Conservation (phyloP, 2,113 vertebrate genomes). For the Hippocampus barbouri region DNA sequence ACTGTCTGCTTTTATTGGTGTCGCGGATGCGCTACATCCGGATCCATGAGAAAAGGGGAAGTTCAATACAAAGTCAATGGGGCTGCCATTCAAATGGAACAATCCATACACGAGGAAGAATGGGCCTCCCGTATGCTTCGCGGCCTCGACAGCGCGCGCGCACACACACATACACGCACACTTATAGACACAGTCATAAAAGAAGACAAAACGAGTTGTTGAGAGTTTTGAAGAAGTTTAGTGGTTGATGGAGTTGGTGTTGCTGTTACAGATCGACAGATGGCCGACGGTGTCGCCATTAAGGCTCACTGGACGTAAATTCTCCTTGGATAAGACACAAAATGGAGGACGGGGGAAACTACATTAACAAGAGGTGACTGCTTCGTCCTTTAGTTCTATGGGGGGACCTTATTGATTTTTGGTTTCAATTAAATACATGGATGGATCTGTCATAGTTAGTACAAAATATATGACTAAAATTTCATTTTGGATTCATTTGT, state of each 20-base stretch:
- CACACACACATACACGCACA: not conserved
- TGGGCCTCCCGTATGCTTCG: not conserved
- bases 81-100: constrained; percentile 74
- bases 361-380: no score
- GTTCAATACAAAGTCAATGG: constrained; percentile 75
- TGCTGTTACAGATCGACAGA: not conserved
- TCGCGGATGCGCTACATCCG: constrained; percentile 70
- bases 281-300: not conserved
- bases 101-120: constrained; percentile 61
- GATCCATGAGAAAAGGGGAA: constrained; percentile 71
- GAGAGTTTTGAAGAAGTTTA: not conserved
- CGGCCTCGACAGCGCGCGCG: not conserved
- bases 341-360: not conserved
- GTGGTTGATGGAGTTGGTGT: not conserved
- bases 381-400: no score
- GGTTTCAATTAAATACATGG: no score
- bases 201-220: not conserved
- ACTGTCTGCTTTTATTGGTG: constrained; percentile 75
- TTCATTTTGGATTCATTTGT: not conserved
- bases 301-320: not conserved
- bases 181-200: not conserved
- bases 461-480: not conserved
- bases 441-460: not conserved
- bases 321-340: not conserved
- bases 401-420: no score